phyloP scores from a whole-genome alignment of 2,113 vertebrate genomes.

The Meriones unguiculatus region DNA sequence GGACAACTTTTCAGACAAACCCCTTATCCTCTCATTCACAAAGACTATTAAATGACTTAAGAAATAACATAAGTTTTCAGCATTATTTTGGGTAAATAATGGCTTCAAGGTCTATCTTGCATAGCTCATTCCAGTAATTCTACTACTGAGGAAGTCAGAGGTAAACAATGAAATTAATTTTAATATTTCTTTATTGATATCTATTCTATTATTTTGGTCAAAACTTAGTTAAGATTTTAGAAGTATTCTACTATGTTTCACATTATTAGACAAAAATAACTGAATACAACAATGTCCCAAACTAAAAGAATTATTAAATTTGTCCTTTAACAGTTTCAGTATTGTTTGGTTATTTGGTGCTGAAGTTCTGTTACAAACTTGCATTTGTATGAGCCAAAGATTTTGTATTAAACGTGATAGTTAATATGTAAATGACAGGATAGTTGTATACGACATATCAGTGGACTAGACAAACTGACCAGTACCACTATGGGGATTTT shows the following conservation, averaged over 20 bases:
- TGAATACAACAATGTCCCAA: constrained; percentile 2
- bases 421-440: background rate
- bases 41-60: constrained; percentile 48
- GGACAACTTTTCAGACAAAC: background rate
- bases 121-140: background rate
- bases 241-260: constrained; percentile 2
- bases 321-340: background rate
- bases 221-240: background rate
- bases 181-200: background rate
- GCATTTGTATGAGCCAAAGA: background rate
- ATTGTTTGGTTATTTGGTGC: background rate
- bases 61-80: constrained; percentile 11
- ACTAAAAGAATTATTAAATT: background rate
- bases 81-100: background rate
- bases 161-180: constrained; percentile 38
- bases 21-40: background rate
- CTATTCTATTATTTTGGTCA: constrained; percentile 12
- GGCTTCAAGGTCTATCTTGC: background rate
- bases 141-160: background rate
- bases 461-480: background rate
- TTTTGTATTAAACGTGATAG: background rate
- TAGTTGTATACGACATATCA: background rate
- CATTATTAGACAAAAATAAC: constrained; percentile 12
- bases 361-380: background rate
- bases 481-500: background rate